Conservation (phyloP, 2,888 invertebrate species). For the Apantesis nais region DNA sequence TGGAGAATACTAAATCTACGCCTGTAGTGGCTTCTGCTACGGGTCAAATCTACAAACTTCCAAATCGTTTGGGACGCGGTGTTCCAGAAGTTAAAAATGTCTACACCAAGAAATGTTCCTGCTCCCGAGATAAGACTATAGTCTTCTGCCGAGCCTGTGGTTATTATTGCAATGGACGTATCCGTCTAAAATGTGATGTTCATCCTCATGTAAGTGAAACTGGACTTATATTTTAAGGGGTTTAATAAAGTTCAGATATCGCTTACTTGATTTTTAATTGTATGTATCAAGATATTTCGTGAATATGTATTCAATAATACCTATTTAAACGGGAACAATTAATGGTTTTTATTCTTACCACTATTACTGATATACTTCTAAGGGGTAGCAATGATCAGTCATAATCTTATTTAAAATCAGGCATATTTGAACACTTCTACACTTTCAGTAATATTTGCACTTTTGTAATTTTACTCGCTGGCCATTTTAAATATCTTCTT, state of each 20-base stretch:
- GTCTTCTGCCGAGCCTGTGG: constrained; percentile 80
- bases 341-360: too few relatives aligned
- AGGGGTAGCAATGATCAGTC: neutral
- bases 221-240: neutral
- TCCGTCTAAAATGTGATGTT: constrained; percentile 71
- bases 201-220: constrained; percentile 72
- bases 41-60: constrained; percentile 61
- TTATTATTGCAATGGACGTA: constrained; percentile 76
- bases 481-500: too few relatives aligned
- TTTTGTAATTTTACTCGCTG: too few relatives aligned
- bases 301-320: too few relatives aligned
- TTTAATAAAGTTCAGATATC: neutral
- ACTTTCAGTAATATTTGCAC: too few relatives aligned
- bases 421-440: neutral
- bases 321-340: neutral
- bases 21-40: constrained; percentile 74
- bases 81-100: constrained; percentile 64
- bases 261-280: too few relatives aligned
- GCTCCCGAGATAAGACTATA: constrained; percentile 71
- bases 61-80: constrained; percentile 71
- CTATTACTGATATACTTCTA: neutral
- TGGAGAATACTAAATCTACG: constrained; percentile 56
- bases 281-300: too few relatives aligned
- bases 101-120: constrained; percentile 71
- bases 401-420: neutral